Conservation (phyloP, 1,140 invertebrate genomes). For the Drosophila pseudoananassae region DNA sequence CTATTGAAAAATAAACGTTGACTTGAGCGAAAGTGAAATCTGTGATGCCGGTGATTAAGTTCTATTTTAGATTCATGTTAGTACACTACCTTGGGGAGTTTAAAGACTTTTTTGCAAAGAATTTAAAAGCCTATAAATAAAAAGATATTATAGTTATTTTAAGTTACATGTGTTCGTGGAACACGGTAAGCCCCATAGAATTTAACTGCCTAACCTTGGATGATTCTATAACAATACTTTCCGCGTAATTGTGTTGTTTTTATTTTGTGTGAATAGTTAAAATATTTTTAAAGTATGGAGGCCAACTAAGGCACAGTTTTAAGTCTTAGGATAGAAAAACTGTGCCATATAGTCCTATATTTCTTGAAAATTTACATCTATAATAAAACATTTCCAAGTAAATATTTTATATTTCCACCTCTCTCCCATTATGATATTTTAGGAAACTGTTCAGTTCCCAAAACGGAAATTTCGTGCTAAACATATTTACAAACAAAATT, state of each 20-base stretch:
- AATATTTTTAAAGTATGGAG: too few species aligned
- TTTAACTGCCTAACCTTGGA: not conserved
- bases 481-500: constrained; percentile 30
- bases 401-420: too few species aligned
- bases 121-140: too few species aligned
- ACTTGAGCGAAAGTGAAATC: constrained; percentile 48
- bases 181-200: not conserved
- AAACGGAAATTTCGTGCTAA: constrained; percentile 30
- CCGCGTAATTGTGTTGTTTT: too few species aligned
- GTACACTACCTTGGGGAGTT: not conserved
- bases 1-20: constrained; percentile 39
- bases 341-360: too few species aligned
- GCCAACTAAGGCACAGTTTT: too few species aligned
- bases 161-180: not conserved
- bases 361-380: too few species aligned
- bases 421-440: not conserved
- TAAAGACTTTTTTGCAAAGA: too few species aligned
- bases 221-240: not conserved
- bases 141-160: not conserved
- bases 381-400: too few species aligned
- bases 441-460: not conserved
- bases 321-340: too few species aligned
- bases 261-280: too few species aligned
- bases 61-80: not conserved
- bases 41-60: not conserved